phyloP scores from a whole-genome alignment of 2,797 vertebrate genomes.

The Micropoecilia bifurca region DNA sequence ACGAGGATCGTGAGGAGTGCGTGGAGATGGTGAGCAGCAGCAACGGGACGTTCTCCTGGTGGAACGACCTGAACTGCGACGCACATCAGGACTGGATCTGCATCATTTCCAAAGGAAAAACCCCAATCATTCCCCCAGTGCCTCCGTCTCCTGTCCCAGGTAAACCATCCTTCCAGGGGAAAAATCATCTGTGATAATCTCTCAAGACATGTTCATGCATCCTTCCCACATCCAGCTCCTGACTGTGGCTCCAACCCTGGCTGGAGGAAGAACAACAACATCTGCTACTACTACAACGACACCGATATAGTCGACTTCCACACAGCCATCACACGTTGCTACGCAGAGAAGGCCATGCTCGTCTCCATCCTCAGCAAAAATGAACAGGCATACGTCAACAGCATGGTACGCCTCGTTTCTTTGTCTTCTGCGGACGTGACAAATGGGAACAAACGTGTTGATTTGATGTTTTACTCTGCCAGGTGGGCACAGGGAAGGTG shows the following conservation, averaged over 20 bases:
- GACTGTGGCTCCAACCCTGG: slow-evolving; percentile 80
- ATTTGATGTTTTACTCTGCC: slow-evolving; percentile 3
- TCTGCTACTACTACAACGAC: slow-evolving; percentile 86
- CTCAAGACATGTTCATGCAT: background rate
- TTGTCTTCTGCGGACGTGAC: background rate
- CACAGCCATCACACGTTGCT: slow-evolving; percentile 67
- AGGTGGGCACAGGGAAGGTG: slow-evolving; percentile 82
- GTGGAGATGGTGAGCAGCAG: slow-evolving; percentile 82
- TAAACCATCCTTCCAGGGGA: slow-evolving; percentile 10
- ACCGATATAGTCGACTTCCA: slow-evolving; percentile 80
- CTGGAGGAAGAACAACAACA: slow-evolving; percentile 80
- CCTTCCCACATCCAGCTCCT: slow-evolving; percentile 62
- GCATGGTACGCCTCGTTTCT: slow-evolving; percentile 64
- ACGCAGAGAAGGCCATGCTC: slow-evolving; percentile 70
- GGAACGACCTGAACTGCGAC: slow-evolving; percentile 85
- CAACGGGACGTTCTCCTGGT: slow-evolving; percentile 76
- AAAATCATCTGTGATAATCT: background rate
- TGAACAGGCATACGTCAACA: slow-evolving; percentile 80
- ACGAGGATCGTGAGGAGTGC: slow-evolving; percentile 81
- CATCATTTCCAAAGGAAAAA: slow-evolving; percentile 77
- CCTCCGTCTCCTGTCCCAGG: slow-evolving; percentile 75
- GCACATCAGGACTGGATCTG: slow-evolving; percentile 86
- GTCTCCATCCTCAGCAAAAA: slow-evolving; percentile 73
- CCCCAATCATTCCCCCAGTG: slow-evolving; percentile 71
- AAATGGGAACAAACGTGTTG: background rate